Percentiles rank a stretch among this genome's conserved stretches.
phyloP scores from a whole-genome alignment of 2,797 vertebrate species.

The Enteromius argenteus region DNA sequence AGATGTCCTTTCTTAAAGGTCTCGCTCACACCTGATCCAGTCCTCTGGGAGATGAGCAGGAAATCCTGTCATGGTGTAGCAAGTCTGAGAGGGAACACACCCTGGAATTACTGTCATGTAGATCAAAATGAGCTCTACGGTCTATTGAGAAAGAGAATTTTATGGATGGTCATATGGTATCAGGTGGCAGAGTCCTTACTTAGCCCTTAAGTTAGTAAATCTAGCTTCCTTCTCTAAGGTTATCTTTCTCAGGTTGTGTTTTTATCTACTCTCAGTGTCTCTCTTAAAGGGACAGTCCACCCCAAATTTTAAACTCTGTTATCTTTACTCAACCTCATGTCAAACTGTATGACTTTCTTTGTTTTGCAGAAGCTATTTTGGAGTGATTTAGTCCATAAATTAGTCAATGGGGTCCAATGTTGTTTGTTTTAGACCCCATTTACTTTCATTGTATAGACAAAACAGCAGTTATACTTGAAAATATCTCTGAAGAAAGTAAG shows the following conservation, averaged over 20 bases:
- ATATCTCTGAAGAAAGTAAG: neutral
- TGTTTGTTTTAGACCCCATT: neutral
- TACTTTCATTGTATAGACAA: neutral
- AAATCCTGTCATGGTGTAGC: constrained; percentile 12
- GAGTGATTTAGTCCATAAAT: neutral
- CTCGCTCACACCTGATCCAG: neutral
- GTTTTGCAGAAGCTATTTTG: neutral
- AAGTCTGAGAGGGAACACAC: constrained; percentile 38
- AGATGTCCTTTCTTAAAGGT: neutral
- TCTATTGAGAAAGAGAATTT: constrained; percentile 3
- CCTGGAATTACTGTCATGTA: constrained; percentile 15
- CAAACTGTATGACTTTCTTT: neutral
- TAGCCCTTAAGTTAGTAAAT: constrained; percentile 42
- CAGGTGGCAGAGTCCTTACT: constrained; percentile 6
- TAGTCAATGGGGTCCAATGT: neutral
- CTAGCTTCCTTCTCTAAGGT: neutral
- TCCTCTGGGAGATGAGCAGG: constrained; percentile 22
- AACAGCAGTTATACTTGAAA: neutral
- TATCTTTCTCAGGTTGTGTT: constrained; percentile 1
- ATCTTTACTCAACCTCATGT: neutral
- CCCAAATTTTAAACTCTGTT: neutral
- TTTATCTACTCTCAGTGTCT: constrained; percentile 2
- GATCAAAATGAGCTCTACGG: neutral
- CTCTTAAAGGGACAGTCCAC: no score
- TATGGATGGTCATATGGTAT: neutral